Base-by-base conservation (phyloP, 2,797 vertebrate genomes). In the Gephyroberyx darwinii region DNA sequence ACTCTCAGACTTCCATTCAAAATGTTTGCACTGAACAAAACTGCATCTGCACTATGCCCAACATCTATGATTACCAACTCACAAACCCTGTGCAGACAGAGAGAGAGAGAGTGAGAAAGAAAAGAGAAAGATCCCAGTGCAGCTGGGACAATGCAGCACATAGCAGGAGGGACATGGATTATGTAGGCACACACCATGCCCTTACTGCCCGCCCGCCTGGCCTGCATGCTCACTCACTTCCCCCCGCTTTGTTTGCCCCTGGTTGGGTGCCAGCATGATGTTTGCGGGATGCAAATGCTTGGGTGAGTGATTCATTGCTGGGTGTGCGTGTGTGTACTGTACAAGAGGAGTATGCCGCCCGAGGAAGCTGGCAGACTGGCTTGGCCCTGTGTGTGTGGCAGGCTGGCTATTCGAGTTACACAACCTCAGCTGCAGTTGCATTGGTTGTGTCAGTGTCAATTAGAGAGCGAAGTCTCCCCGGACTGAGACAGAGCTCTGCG, bases 211-310 rank as follows among this genome's bases (percentile, higher is more conserved):
- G 73, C 77, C 80, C 65, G 81, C 75, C 72, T 79, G 86, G 81
- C 84, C 88, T 84, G 87, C 77, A 88, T 89, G 76, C 84, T 88
- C 89, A 68, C 90, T 90, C 81, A 76, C 87, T 89, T 88, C 84
- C 81, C 80, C 60, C 26, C 65, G 81, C 88, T 85, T 90, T 90
- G 88, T 92, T 88, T 88, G 86, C 77, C 75, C 82, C 87, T 89
- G 88, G 86, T 84, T 69, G 51, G 81, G 60, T 83, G 89, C 89
- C 88, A 90, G 76, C 74, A 55, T 84, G 83, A 86, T 89, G 86
- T 90, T 89, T 91, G 86, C 71, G 74, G 76, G 89, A 90, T 89
- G 88, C 89, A 91, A 90, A 90, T 84, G 85, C 86, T 76, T 77
- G 77, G 69, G 81, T 82, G 87, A 85, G 81, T 91, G 87, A 90